Evolutionary conservation across 2,113 vertebrate species (phyloP).

Genomic region (Periophthalmus modestus): DNA sequence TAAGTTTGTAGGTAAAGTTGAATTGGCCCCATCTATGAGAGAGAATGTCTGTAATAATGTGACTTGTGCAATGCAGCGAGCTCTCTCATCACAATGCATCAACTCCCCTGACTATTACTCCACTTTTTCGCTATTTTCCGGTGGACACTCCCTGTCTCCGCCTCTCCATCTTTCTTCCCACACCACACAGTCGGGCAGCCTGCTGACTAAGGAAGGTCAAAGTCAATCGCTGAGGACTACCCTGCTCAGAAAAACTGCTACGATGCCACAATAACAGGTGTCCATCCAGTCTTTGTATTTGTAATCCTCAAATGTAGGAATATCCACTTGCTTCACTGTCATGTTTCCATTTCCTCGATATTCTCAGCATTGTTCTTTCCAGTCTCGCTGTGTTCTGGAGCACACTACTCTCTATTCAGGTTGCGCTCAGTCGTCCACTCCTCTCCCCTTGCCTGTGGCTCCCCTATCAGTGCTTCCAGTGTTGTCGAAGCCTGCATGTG

Average conservation of each 20-base stretch:
- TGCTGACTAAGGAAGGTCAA: slow-evolving; percentile 77
- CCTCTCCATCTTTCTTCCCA: slow-evolving; percentile 35
- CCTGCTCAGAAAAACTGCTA: slow-evolving; percentile 27
- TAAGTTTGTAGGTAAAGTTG: slow-evolving; percentile 9
- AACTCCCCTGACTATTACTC: slow-evolving; percentile 57
- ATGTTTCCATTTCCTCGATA: slow-evolving; percentile 10
- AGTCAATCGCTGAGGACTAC: slow-evolving; percentile 50
- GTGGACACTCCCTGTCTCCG: slow-evolving; percentile 52
- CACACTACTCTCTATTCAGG: slow-evolving; percentile 35
- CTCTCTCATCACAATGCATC: slow-evolving; percentile 54
- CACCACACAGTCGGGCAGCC: slow-evolving; percentile 57
- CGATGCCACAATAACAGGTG: slow-evolving; percentile 52
- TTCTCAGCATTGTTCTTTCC: slow-evolving; percentile 43
- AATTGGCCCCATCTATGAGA: slow-evolving; percentile 7
- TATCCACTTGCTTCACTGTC: slow-evolving; percentile 7
- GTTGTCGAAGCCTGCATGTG: slow-evolving; percentile 47
- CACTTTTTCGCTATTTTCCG: slow-evolving; percentile 43
- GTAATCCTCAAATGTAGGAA: background rate
- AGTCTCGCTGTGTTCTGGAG: slow-evolving; percentile 36
- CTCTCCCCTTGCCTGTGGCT: slow-evolving; percentile 53
- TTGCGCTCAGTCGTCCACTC: slow-evolving; percentile 48
- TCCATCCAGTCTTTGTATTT: slow-evolving; percentile 16
- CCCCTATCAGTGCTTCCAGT: slow-evolving; percentile 59
- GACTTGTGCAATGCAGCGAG: slow-evolving; percentile 26
- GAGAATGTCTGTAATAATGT: slow-evolving; percentile 20